Evolutionary conservation across 2,113 vertebrate species (phyloP), one percentile per base, ranked within the genome.

Genomic region (Odobenus rosmarus): DNA sequence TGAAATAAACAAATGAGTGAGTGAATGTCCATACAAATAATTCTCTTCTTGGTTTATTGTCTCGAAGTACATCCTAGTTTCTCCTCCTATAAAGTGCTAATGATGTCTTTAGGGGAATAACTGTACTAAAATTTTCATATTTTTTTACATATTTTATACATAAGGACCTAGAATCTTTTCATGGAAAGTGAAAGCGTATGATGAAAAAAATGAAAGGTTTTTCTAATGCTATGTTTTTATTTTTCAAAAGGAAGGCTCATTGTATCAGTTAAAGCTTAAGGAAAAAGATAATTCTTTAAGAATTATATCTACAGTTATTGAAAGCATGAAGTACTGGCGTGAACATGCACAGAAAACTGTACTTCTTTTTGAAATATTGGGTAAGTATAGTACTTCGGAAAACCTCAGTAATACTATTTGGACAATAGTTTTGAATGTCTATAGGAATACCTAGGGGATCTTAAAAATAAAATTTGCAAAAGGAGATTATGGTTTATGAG

Each of bases 321-420:
- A 99, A 95, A 99, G 99, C 86, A 99, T 99, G 99, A 99, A 98
- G 98, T 99, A 99, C 98, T 99, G 99, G 99, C 99, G 98, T 97
- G 99, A 99, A 95, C 99, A 99, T 82, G 93, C 98, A 95, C 98
- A 99, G 93, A 99, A 98, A 99, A 98, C 98, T 76, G 74, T 99
- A 0, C 98, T 99, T 76, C 96, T 99, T 39, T 99, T 99, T 99
- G 99, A 99, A 98, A 98, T 99, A 97, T 98, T 99, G 97, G 99
- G 99, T 99, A 98, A 98, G 99, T 98, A 87, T 39, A 57, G 33
- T 81, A 85, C 55, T 67, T 97, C 36, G 69, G 51, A 74, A 96
- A 5, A 80, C 21, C 39, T 97, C 24, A 24, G 55, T 94, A 92
- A 61, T 80, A 77, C 64, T 72, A 10, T 79, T 83, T 72, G 53